phyloP scores from a whole-genome alignment of 1,140 invertebrate genomes.

The Zaprionus capensis region DNA sequence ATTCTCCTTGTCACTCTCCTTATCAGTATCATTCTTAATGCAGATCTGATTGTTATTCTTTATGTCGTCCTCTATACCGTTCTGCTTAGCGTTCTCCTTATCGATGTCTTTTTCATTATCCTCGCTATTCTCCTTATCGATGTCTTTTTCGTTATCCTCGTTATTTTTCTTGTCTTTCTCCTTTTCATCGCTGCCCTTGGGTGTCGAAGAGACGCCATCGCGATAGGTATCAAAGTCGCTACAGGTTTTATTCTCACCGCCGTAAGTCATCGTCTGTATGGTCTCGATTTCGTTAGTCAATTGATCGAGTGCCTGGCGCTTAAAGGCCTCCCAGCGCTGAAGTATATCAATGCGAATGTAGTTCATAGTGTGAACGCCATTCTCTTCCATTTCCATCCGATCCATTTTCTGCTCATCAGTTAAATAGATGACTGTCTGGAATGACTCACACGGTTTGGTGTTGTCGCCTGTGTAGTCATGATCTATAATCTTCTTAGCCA shows the following conservation, averaged over 20 bases:
- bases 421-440: background rate
- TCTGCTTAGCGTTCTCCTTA: too few species aligned
- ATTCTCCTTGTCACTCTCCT: background rate
- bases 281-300: conserved; percentile 65
- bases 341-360: conserved; percentile 49
- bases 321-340: conserved; percentile 59
- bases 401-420: conserved; percentile 26
- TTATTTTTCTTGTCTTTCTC: background rate
- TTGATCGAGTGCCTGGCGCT: conserved; percentile 60
- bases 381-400: conserved; percentile 32
- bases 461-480: too few species aligned
- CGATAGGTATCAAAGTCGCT: conserved; percentile 9
- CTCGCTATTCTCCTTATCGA: background rate
- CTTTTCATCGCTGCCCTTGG: conserved; percentile 25
- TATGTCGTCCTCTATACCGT: too few species aligned
- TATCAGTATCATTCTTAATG: background rate
- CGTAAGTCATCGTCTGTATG: conserved; percentile 53
- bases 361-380: conserved; percentile 52
- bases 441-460: background rate
- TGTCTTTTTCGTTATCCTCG: conserved; percentile 6
- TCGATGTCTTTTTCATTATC: conserved; percentile 3
- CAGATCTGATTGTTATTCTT: background rate
- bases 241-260: conserved; percentile 18
- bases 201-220: conserved; percentile 61
- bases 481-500: conserved; percentile 40